Percentiles rank a stretch among this genome's conserved stretches.
phyloP scores from a whole-genome alignment of 1,140 invertebrate genomes.

The Zophobas atratus region DNA sequence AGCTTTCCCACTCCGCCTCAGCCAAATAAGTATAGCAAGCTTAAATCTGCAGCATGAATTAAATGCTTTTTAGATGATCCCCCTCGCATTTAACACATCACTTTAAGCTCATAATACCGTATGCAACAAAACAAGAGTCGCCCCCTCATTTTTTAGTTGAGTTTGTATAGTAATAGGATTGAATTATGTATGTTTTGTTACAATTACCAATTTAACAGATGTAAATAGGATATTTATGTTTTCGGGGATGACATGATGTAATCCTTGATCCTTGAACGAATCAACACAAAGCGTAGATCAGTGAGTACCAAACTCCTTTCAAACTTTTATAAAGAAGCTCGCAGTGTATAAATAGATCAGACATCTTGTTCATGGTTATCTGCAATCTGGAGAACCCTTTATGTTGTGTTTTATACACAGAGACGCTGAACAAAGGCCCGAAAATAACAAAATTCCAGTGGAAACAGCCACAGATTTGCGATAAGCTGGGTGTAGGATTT shows the following conservation, averaged over 20 bases:
- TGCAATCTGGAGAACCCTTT: slow-evolving; percentile 55
- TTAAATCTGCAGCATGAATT: slow-evolving; percentile 23
- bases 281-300: too few species aligned
- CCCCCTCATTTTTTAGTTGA: slow-evolving; percentile 26
- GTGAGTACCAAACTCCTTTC: not conserved
- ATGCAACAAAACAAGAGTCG: slow-evolving; percentile 43
- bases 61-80: slow-evolving; percentile 37
- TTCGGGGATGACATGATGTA: slow-evolving; percentile 30
- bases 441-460: not conserved
- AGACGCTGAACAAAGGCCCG: not conserved
- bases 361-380: slow-evolving; percentile 56
- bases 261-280: not conserved
- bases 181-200: slow-evolving; percentile 48
- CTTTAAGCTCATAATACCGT: slow-evolving; percentile 46
- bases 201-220: slow-evolving; percentile 50
- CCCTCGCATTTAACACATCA: slow-evolving; percentile 45
- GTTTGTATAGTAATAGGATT: slow-evolving; percentile 45
- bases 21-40: not conserved
- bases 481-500: slow-evolving; percentile 9
- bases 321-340: not conserved
- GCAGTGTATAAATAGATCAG: slow-evolving; percentile 32
- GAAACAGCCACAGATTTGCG: not conserved
- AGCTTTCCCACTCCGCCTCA: not conserved
- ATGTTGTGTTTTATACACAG: slow-evolving; percentile 7
- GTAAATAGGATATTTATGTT: slow-evolving; percentile 45